Evolutionary conservation across 2,797 vertebrate genomes (phyloP), one percentile per base, ranked within the genome.

Genomic region (Danio albolineatus): DNA sequence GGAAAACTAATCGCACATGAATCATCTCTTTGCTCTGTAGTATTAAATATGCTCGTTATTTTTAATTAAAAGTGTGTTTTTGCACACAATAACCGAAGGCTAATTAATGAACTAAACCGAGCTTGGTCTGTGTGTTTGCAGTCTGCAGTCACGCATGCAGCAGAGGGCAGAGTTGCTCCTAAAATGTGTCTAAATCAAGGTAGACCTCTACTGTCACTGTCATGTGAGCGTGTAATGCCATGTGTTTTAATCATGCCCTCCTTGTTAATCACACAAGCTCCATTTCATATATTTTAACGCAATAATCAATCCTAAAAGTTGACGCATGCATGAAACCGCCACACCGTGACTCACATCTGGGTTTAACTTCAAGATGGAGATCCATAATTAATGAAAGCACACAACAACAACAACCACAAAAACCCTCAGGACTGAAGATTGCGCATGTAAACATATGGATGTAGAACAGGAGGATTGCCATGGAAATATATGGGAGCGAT

Each of bases 81-180:
- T 28, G 28, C 48, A n/a, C 10, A 10, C 14, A 14, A 10, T 36
- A 16, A 44, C 10, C 36, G 7, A 17, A 14, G 4, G 10, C 41
- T n/a, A 60, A 61, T 59, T 13, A 36, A 19, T 0, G 48, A 12
- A 44, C 41, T 36, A 9, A 60, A 51, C 10, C 4, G 21, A 46
- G 36, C 0, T 5, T 49, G 21, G 10, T 49, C 49, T 17, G 12
- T 69, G 19, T 28, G 5, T 1, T 19, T 28, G 19, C 56, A 51
- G 41, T 28, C 12, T 41, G 14, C 21, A 28, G 39, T 59, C 65
- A 41, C 7, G 56, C 80, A 16, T 59, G 71, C 71, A 80, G 76
- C 83, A 85, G 85, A 85, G 79, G 79, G 81, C 73, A 60, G 72
- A 81, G 71, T 82, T 70, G 78, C 17, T 71, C 57, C 70, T 82